A percentile compares a stretch with the other conserved stretches of the same genome.
Evolutionary conservation across 2,113 vertebrate genomes (phyloP).

Genomic region (Hyperoodon ampullatus): DNA sequence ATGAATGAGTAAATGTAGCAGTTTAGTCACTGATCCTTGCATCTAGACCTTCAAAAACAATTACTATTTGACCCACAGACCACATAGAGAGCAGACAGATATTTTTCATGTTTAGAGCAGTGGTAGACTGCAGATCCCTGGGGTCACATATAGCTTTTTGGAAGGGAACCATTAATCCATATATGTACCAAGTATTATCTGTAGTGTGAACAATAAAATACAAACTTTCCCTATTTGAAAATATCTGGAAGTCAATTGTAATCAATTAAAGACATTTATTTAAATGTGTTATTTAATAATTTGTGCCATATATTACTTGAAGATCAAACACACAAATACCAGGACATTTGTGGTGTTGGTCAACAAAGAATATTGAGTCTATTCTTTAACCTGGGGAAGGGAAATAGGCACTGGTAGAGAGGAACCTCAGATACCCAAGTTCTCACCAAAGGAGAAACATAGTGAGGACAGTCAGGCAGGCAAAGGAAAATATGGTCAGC

Average conservation of each 20-base stretch:
- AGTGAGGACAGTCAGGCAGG: not conserved
- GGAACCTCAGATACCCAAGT: not conserved
- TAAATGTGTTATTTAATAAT: not conserved
- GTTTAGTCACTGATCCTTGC: not conserved
- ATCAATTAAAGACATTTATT: not conserved
- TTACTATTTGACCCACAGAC: not conserved
- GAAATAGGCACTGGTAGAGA: not conserved
- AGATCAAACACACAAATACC: not conserved
- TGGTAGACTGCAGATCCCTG: not conserved
- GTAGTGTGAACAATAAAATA: not conserved
- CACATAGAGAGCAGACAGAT: not conserved
- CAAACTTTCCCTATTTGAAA: not conserved
- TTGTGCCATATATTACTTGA: not conserved
- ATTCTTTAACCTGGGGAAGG: not conserved
- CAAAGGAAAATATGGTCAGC: not conserved
- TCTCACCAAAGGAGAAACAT: not conserved
- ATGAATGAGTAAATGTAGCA: not conserved
- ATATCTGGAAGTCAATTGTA: not conserved
- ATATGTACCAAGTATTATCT: not conserved
- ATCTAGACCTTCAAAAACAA: not conserved
- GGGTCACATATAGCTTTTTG: not conserved
- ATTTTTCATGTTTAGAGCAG: not conserved
- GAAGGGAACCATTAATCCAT: not conserved
- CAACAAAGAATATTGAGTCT: not conserved
- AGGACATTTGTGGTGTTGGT: not conserved